Percentiles rank a stretch among this genome's conserved stretches.
phyloP scores from a whole-genome alignment of 2,113 vertebrate species.

The Muscicapa adusta region DNA sequence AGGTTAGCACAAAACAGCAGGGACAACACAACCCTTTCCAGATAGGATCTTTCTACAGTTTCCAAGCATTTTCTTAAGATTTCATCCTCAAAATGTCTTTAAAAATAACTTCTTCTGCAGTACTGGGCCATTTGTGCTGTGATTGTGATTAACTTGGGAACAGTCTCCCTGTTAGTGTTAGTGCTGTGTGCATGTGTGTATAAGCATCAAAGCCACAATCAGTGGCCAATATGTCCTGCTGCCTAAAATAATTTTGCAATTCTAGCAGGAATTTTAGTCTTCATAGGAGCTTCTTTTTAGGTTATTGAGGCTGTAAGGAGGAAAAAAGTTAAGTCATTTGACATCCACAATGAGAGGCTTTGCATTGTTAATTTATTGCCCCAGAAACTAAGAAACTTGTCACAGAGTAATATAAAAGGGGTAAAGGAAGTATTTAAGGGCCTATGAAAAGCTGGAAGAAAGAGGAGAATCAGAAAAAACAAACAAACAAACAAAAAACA shows the following conservation, averaged over 20 bases:
- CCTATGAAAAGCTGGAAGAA: background rate
- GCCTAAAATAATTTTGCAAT: background rate
- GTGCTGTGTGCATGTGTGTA: accelerated
- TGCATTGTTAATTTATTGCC: background rate
- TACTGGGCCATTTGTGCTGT: background rate
- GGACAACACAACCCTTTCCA: background rate
- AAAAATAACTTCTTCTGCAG: background rate
- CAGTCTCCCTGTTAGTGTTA: background rate
- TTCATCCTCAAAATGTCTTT: background rate
- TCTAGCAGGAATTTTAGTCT: background rate
- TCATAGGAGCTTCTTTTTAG: background rate
- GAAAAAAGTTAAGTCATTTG: background rate
- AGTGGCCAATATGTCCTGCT: background rate
- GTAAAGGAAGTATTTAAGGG: background rate
- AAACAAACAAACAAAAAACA: background rate
- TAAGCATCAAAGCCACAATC: background rate
- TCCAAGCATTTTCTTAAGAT: background rate
- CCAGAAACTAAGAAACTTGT: background rate
- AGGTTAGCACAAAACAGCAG: background rate
- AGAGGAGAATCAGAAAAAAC: background rate
- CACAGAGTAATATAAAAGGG: background rate
- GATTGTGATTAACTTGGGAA: background rate
- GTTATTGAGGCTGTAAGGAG: background rate
- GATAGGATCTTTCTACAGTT: background rate
- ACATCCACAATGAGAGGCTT: background rate